Evolutionary conservation across 2,888 invertebrate genomes (phyloP), one percentile per base, ranked within the genome.

Genomic region (Drosophila maculinotata): DNA sequence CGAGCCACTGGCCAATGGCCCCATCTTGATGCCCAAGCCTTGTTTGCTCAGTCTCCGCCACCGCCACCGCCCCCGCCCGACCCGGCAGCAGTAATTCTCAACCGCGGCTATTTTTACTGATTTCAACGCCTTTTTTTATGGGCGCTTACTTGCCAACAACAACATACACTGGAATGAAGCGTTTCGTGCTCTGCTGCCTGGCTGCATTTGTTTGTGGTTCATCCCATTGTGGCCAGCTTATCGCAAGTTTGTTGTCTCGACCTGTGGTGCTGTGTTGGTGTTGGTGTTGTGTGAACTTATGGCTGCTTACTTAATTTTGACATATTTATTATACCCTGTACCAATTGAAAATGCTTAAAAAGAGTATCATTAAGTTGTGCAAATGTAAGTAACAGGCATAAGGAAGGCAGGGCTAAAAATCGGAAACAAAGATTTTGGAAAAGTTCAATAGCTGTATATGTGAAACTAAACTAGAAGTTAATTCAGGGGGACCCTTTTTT

Each of bases 311-410:
- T 80, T 87, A 86, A 81, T 87, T 79, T 85, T 86, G 83, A 86
- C 83, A 87, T 79, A 85, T 87, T 87, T 81, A 87, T 87, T 82
- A n/a, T n/a, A n/a, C n/a, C n/a, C n/a, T n/a, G n/a, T n/a, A n/a
- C n/a, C n/a, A n/a, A n/a, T n/a, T n/a, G n/a, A n/a, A n/a, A n/a
- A n/a, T n/a, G n/a, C n/a, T n/a, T n/a, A n/a, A n/a, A n/a, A n/a
- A n/a, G n/a, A n/a, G n/a, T n/a, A n/a, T n/a, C n/a, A n/a, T n/a
- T n/a, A n/a, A n/a, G n/a, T n/a, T n/a, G n/a, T n/a, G n/a, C n/a
- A n/a, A n/a, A n/a, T n/a, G n/a, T n/a, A n/a, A n/a, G n/a, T n/a
- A n/a, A n/a, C n/a, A n/a, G n/a, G n/a, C n/a, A n/a, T n/a, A n/a
- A n/a, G n/a, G n/a, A n/a, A n/a, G n/a, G n/a, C n/a, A n/a, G n/a